Evolutionary conservation across 2,113 vertebrate genomes (phyloP), one percentile per base, ranked within the genome.

Genomic region (Burhinus bistriatus): DNA sequence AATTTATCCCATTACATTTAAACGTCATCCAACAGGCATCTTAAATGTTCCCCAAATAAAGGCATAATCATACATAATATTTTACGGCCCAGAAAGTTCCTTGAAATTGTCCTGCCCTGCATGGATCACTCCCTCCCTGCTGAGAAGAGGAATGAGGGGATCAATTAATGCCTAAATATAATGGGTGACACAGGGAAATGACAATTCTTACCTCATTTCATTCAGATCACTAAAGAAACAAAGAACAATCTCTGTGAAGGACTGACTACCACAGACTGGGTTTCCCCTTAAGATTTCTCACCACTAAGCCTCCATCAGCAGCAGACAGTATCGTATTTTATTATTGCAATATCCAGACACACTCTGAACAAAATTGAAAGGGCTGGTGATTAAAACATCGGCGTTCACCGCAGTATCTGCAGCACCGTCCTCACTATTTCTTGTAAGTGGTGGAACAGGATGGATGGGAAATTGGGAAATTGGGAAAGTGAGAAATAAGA

Each of bases 341-440:
- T 54, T 30, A 52, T 1, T 58, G 72, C 72, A 26, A 15, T 9
- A 70, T 5, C 54, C 78, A 78, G 38, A 15, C 40, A 27, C 16
- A 1, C 84, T 42, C 49, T 7, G 49, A 84, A 49, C 22, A 13
- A 42, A 69, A 45, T 0, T 3, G 38, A 45, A 40, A 0, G 1
- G 61, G 23, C 42, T 44, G 54, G 44, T 4, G 64, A 44, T 45
- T 57, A 62, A n/a, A 70, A 62, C 45, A 68, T 11, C 11, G 2
- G 58, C 72, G 34, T 25, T 42, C 21, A 7, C 32, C 58, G 22
- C 45, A 0, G 15, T 5, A 29, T 12, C 71, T 38, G 30, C 71
- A 29, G 52, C 44, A 23, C 47, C 26, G 9, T n/a, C 52, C 64
- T 49, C 34, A 6, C 12, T 6, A 6, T 9, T 57, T 3, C 32